Conservation (phyloP, 2,888 invertebrate genomes). For the Orchesellides sinensis region DNA sequence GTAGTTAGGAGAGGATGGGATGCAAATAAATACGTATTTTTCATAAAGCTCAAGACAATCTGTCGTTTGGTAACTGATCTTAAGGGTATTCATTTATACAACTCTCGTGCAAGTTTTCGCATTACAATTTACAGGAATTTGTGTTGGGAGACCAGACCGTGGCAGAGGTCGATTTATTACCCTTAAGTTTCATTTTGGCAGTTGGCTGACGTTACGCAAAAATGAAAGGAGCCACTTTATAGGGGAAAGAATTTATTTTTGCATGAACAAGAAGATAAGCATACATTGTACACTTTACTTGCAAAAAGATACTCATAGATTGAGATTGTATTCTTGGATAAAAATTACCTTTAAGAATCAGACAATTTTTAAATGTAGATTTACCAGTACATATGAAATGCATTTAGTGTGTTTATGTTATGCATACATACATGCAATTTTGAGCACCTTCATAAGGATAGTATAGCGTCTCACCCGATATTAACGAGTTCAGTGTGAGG, state of each 20-base stretch:
- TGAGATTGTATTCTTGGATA: conserved; percentile 40
- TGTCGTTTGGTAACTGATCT: conserved; percentile 21
- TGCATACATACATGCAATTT: no score
- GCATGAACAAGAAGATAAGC: neutral
- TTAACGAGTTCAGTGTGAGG: no score
- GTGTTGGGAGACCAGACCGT: neutral
- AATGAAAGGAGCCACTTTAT: conserved; percentile 47
- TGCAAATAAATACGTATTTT: conserved; percentile 1
- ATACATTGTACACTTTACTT: conserved; percentile 8
- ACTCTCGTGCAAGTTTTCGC: neutral
- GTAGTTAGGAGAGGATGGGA: no score
- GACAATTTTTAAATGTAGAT: neutral
- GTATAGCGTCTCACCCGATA: neutral
- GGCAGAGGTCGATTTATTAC: conserved; percentile 60
- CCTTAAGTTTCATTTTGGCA: conserved; percentile 54
- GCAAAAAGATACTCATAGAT: neutral
- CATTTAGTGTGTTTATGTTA: no score
- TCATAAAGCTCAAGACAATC: conserved; percentile 33
- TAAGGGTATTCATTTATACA: neutral
- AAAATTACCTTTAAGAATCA: conserved; percentile 49
- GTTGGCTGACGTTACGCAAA: conserved; percentile 66
- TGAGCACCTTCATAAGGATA: no score
- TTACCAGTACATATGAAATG: no score
- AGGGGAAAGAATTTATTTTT: conserved; percentile 6
- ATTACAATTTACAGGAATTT: no score